These are phyloP conservation scores for Tinamus major DNA, from an alignment of 2,797 vertebrate species.

Conservation along the genomic window DNA sequence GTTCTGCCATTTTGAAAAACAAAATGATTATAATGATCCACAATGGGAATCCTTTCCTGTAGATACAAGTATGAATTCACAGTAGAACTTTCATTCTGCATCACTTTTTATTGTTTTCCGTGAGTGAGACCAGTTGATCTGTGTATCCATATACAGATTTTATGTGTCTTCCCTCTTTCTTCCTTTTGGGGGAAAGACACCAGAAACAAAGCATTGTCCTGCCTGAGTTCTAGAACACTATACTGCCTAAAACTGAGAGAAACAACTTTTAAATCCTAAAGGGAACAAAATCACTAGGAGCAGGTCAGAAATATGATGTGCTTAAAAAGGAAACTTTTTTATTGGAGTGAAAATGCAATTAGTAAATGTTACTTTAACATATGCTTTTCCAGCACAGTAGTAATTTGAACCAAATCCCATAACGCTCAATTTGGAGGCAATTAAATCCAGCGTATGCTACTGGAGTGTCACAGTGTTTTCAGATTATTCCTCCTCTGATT, in stretches of 20 bases:
- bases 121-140: too few relatives aligned
- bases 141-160: too few relatives aligned
- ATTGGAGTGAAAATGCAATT: neutral
- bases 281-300: neutral
- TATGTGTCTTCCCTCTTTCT: too few relatives aligned
- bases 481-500: neutral
- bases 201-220: neutral
- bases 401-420: neutral
- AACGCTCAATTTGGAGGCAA: neutral
- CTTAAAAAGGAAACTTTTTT: neutral
- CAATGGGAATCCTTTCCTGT: too few relatives aligned
- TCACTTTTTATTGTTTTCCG: too few relatives aligned
- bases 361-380: neutral
- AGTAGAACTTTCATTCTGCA: neutral
- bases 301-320: neutral
- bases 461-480: neutral
- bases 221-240: neutral
- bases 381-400: neutral
- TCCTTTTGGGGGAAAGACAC: too few relatives aligned
- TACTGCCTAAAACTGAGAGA: too few relatives aligned
- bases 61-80: too few relatives aligned
- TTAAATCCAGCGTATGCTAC: neutral
- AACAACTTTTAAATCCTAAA: neutral
- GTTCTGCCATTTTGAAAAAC: neutral
- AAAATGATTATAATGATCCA: too few relatives aligned